phyloP scores from a whole-genome alignment of 2,113 vertebrate genomes.

The Malurus alboscapulatus region DNA sequence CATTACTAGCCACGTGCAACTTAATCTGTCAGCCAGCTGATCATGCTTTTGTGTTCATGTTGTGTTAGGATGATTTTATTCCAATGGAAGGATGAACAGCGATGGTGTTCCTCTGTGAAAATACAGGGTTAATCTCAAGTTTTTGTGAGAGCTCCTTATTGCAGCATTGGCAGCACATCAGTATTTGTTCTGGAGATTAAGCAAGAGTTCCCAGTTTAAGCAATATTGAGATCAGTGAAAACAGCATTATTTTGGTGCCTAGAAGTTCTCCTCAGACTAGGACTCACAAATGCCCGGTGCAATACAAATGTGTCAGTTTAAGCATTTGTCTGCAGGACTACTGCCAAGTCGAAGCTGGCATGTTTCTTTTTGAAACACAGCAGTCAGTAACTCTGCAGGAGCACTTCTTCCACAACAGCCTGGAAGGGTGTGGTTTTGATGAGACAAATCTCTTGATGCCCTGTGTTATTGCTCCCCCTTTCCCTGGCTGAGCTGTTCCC shows the following conservation, averaged over 20 bases:
- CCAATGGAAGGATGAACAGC: not conserved
- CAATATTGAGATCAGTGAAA: not conserved
- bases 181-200: constrained; percentile 5
- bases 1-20: not conserved
- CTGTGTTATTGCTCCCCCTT: rapidly evolving
- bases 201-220: not conserved
- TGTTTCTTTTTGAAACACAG: not conserved
- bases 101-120: not conserved
- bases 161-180: not conserved
- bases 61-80: not conserved
- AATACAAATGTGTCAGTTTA: not conserved
- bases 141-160: not conserved
- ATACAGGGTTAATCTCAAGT: not conserved
- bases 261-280: not conserved
- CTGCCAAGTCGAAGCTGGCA: not conserved
- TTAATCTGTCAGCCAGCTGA: not conserved
- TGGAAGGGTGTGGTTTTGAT: not conserved
- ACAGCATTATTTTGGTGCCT: not conserved
- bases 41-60: not conserved
- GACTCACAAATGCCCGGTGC: not conserved
- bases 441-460: not conserved
- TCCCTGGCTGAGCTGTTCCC: not conserved
- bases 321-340: not conserved
- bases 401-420: not conserved
- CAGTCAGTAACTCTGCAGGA: not conserved